Evolutionary conservation across 2,888 invertebrate genomes (phyloP), one percentile per base, ranked within the genome.

Genomic region (Apodemia mormo): DNA sequence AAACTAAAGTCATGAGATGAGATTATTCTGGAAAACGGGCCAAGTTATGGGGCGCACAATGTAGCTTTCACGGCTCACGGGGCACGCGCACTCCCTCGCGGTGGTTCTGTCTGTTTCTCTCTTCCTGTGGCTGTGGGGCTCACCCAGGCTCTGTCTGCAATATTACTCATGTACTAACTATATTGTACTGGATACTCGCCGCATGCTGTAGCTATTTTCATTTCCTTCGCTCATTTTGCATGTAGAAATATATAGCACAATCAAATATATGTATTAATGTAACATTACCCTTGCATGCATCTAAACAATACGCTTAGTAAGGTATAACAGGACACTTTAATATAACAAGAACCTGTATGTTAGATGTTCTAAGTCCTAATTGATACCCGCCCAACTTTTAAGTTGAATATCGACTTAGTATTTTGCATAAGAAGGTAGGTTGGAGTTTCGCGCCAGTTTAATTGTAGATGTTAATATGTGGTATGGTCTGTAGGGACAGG

Each of bases 401-500:
- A 65, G 70, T 37, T 64, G 61, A 52, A 65, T 74, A 64, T 71
- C 30, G 49, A 49, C 49, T 33, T 64, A 68, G 74, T 77, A 78
- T 75, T 74, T 14, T 64, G 37, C 65, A 30, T 76, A 75, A 75
- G 67, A 70, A 71, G 49, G 65, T 71, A 69, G 71, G 74, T 65
- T 66, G 45, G 64, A 72, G 71, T 56, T 64, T 40, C 72, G 75
- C 88, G 75, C 86, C 89, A 82, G 81, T 73, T 65, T 33, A 69
- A 76, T 70, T 43, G 71, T 76, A 71, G 75, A 68, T 61, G 65
- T 75, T 85, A 82, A 87, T 72, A 65, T 72, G 52, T 73, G 77
- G 69, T 66, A 78, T 74, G 84, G 85, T 90, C 87, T 88, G 89
- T 95, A 98, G 98, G 98, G 98, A 88, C 96, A 98, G 94, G 98